Evolutionary conservation across 30 jellyfish, hydroid and myxozoan species (phyloP), one percentile per base, ranked within the genome.

Genomic region (Morbakka virulenta): DNA sequence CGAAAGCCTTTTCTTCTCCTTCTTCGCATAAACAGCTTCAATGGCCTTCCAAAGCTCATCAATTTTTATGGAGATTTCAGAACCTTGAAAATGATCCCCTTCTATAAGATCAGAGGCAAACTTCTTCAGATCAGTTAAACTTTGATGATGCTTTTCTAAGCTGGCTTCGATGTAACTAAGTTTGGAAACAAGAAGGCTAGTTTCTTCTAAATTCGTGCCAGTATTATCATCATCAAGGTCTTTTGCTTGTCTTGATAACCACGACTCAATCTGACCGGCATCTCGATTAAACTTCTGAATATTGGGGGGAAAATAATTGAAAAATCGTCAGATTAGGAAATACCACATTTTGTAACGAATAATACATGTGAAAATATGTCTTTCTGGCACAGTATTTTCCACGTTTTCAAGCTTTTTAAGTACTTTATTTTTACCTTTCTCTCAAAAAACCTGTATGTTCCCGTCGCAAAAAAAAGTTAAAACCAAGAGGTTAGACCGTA

Each of bases 211-310:
- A 25, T 76, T 22, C 17, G 14, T 72, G 32, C 86, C 85, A 81
- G 22, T 25, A 28, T 69, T 57, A 0, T 32, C 57, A 31, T 28
- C 35, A 14, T 31, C 1, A 14, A 81, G 65, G 21, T 52, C 79
- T 0, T 69, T 77, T 0, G 35, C 41, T 49, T 74, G 53, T 69
- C 93, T 72, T 62, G 70, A 76, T 61, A 81, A 65, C 93, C 93
- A 81, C 49, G 52, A 30, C 12, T 62, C 86, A 14, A 81, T 81
- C 47, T 70, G 93, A 27, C 71, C 93, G 4, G 71, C 28, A 12
- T 81, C 93, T 9, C 84, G 35, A 28, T 77, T 77, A 36, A 81
- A 81, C 33, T 77, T 81, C 93, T 81, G 79, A 0, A 53, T 32
- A 26, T n/a, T n/a, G n/a, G n/a, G n/a, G n/a, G n/a, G n/a, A n/a